These are phyloP conservation scores for Brachyrhaphis roseni DNA, from an alignment of 2,797 vertebrate genomes.

Conservation along the genomic window DNA sequence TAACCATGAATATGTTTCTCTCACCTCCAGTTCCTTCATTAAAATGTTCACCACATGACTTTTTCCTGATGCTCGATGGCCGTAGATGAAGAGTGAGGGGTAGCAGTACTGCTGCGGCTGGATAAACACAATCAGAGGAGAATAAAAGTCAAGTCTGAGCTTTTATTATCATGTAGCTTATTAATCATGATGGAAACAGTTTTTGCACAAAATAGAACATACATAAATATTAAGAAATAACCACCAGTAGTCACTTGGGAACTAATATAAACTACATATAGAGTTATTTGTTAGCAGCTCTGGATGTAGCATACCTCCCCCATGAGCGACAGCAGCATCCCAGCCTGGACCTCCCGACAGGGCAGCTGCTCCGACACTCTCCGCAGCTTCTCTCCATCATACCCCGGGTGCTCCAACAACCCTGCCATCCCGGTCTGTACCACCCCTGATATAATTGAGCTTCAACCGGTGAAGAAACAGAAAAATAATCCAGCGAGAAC, in stretches of 20 bases:
- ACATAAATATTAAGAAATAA: neutral
- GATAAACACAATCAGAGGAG: conserved; percentile 20
- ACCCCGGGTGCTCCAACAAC: conserved; percentile 72
- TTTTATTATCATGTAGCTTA: neutral
- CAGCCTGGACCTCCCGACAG: conserved; percentile 88
- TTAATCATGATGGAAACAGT: neutral
- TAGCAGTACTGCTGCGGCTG: conserved; percentile 91
- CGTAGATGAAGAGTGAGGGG: conserved; percentile 94
- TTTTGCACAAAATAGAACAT: neutral
- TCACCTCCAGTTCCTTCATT: conserved; percentile 89
- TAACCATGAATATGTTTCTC: conserved; percentile 2
- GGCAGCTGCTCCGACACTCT: conserved; percentile 78
- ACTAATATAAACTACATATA: neutral
- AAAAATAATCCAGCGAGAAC: neutral
- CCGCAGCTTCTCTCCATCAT: conserved; percentile 78
- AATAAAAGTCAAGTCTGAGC: neutral
- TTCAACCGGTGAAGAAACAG: neutral
- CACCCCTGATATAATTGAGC: neutral
- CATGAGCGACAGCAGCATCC: conserved; percentile 85
- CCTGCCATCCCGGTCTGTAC: conserved; percentile 68
- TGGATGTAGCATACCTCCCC: conserved; percentile 84
- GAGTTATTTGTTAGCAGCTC: neutral
- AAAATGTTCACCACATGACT: conserved; percentile 89
- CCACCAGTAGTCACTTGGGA: neutral
- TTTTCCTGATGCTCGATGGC: conserved; percentile 93